Evolutionary conservation across 2,888 invertebrate species (phyloP), one percentile per base, ranked within the genome.

Genomic region (Hydrotaea cyrtoneurina): DNA sequence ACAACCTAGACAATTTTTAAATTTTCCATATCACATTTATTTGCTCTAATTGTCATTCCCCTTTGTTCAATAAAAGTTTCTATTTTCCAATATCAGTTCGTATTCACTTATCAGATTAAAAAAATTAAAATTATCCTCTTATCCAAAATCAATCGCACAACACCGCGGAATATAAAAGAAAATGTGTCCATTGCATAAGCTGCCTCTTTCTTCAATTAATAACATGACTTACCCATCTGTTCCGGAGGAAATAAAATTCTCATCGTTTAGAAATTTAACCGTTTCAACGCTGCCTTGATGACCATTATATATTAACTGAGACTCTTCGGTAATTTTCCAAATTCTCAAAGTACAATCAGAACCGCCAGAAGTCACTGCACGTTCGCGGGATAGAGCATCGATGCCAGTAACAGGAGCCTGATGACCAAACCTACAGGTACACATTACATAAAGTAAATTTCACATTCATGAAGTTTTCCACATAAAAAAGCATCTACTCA

Each of bases 291-390:
- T 97, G 57, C 95, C 95, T 15, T 93, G 92, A 79, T 96, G 96
- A 0, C 97, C 97, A 91, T 98, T 97, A 90, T 96, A 99, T 87
- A 99, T 96, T 19, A 99, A 93, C 91, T 99, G 99, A 19, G 98
- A 98, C 91, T 99, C 99, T 93, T 99, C 99, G 0, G 96, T 95
- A 80, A 99, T 96, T 92, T 99, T 99, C 99, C 99, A 99, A 88
- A 99, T 94, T 87, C 99, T 94, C 19, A 98, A 93, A 0, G 97
- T 95, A 55, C 95, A 94, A 90, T 99, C 99, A 84, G 96, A 94
- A 3, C 98, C 98, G 17, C 99, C 99, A 19, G 96, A 95, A 0
- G 98, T 97, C 13, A 99, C 94, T 4, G 97, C 97, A 86, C 98
- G 93, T 90, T 99, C 98, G 88, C 96, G 94, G 39, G 95, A 94